Conservation (phyloP, 1,140 invertebrate genomes). For the Euwallacea similis region DNA sequence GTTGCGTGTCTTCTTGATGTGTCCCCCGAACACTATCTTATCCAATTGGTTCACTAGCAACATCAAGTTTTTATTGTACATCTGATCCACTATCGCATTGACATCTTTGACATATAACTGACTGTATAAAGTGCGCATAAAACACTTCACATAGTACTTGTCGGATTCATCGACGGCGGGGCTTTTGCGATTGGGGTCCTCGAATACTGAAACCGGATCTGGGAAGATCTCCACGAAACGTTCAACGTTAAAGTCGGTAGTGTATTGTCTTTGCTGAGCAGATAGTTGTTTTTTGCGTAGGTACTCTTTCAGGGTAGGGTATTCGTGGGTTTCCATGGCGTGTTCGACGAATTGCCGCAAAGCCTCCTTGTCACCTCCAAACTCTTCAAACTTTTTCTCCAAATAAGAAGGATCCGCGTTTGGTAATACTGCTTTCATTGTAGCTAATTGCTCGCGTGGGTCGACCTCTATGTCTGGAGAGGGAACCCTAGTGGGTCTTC, state of each 20-base stretch:
- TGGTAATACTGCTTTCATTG: constrained; percentile 51
- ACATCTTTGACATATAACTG: constrained; percentile 25
- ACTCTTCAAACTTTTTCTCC: constrained; percentile 41
- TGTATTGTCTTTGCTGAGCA: constrained; percentile 55
- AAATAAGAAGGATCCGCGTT: constrained; percentile 61
- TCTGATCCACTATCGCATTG: constrained; percentile 25
- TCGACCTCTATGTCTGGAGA: constrained; percentile 39
- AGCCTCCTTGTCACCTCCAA: constrained; percentile 34
- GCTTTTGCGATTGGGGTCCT: constrained; percentile 19
- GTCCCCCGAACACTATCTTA: neutral
- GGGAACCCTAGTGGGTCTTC: constrained; percentile 19
- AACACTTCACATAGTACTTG: constrained; percentile 19
- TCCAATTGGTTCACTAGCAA: constrained; percentile 36
- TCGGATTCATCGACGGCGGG: neutral
- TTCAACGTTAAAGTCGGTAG: constrained; percentile 55
- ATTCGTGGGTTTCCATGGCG: constrained; percentile 54
- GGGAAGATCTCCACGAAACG: constrained; percentile 55
- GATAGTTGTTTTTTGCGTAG: constrained; percentile 48
- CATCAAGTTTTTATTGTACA: constrained; percentile 42
- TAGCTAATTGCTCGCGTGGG: constrained; percentile 51
- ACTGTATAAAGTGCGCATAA: constrained; percentile 25
- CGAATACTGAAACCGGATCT: constrained; percentile 27
- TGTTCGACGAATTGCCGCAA: constrained; percentile 53
- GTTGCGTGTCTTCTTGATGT: neutral
- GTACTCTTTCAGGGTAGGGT: constrained; percentile 61